Base-by-base conservation (phyloP, 2,113 vertebrate species). In the Tor tambroides region DNA sequence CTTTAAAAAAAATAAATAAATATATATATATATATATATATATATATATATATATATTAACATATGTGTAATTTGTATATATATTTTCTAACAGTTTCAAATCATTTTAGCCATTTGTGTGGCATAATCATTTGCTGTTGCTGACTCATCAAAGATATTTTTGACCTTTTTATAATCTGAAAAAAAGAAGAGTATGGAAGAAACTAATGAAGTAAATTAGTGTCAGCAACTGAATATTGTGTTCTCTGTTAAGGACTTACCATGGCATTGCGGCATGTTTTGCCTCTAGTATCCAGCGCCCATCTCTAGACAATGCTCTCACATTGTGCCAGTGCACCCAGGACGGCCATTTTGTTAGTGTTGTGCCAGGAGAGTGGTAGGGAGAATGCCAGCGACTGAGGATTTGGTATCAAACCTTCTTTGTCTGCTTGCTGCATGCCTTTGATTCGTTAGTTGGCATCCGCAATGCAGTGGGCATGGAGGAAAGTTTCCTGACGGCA, bases 381-480 rank as follows among this genome's bases (percentile, higher is more conserved):
- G 97, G 96, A 96, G 95, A 96, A 96, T 96, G 96, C 96, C 98
- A 97, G 96, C 96, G 96, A 97, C 96, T 96, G 96, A 97, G 96
- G 97, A 98, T 96, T 99, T 99, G 98, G 97, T 98, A 99, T 98
- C 96, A 96, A 96, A 97, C 96, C 96, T 96, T 99, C 97, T 99
- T 99, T 99, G 97, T 99, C 96, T 99, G 94, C 95, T 94, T 96
- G 96, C 96, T 96, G 97, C 97, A 95, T 97, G 97, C 97, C 97
- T 98, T 98, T 99, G 97, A 99, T 99, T 99, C 97, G 98, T 98
- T 96, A 97, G 97, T 98, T 99, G 98, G 97, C 97, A 98, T 97
- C 98, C 97, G 98, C 98, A 99, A 97, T 99, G 98, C 98, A 97
- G 98, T 97, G 97, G 96, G 96, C 96, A 97, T 92, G 93, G 94